Conservation (phyloP, 2,888 invertebrate species). For the Coenonympha arcania region DNA sequence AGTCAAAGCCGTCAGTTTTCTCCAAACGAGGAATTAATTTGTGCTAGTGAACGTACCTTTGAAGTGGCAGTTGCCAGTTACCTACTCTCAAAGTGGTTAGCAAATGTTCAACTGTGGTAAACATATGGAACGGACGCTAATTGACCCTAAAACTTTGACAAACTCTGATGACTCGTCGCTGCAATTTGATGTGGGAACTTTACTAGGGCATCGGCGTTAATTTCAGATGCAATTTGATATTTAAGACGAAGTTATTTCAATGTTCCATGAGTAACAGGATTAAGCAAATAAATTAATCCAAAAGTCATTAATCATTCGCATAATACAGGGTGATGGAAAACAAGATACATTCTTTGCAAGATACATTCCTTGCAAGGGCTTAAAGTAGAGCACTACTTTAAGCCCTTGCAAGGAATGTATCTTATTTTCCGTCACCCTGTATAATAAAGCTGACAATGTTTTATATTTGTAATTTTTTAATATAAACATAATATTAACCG, state of each 20-base stretch:
- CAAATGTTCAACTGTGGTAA: conserved; percentile 40
- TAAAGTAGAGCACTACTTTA: too few species aligned
- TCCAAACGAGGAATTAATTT: conserved; percentile 55
- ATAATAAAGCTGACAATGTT: too few species aligned
- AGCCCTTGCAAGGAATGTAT: too few species aligned
- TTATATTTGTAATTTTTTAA: too few species aligned
- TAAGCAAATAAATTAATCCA: not conserved
- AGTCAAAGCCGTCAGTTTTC: conserved; percentile 41
- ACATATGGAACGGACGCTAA: conserved; percentile 30
- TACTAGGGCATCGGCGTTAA: conserved; percentile 5
- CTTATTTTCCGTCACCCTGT: too few species aligned
- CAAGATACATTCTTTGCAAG: too few species aligned
- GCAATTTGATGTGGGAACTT: conserved; percentile 14
- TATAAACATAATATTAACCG: too few species aligned
- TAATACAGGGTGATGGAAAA: too few species aligned
- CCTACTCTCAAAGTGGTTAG: conserved; percentile 37
- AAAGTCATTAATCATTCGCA: too few species aligned
- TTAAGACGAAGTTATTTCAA: not conserved
- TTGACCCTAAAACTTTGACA: conserved; percentile 25
- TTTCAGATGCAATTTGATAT: not conserved
- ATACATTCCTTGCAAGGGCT: too few species aligned
- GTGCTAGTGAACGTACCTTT: conserved; percentile 46
- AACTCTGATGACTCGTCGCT: conserved; percentile 22
- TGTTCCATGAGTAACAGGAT: not conserved
- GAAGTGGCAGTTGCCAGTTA: conserved; percentile 35